Evolutionary conservation across 1,140 invertebrate species (phyloP), one percentile per base, ranked within the genome.

Genomic region (Drosophila micromelanica): DNA sequence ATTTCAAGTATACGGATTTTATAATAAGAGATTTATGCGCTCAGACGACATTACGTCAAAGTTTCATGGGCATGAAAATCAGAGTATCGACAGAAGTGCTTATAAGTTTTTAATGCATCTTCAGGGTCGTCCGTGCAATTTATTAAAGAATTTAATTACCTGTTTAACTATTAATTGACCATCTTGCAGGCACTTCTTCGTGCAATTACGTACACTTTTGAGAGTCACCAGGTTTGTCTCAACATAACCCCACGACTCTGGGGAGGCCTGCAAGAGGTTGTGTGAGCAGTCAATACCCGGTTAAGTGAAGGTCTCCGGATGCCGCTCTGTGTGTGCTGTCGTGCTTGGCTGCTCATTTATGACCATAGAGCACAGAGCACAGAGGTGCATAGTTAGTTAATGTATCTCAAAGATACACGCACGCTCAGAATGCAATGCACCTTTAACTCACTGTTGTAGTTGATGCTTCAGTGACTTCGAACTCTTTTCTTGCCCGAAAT

Each of bases 311-410:
- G 40, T 71, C 56, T 64, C 62, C 43, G 43, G 57, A 65, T 51
- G 62, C 40, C 38, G 46, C 46, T 13, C 46, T 13, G 52, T 43
- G 49, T 37, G 23, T 56, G 49, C 49, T 70, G 82, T 78, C 67
- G 40, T 76, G 81, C 82, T 86, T 86, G 82, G 82, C 54, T 78
- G 79, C 82, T 87, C 84, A 86, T 70, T 87, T 89, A 86, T 86
- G 82, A 86, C 82, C 82, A 86, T 82, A 80, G 60, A 64, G 82
- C 82, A 69, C 77, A 46, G 52, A 12, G 56, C 40, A 32, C 15
- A 60, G 60, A 35, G 32, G 32, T 35, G 7, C 32, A 13, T 13
- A 32, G 42, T 62, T 38, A 62, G 55, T 62, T 65, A 71, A 69
- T 69, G 75, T 78, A 78, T 87, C 75, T 76, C 62, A 56, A 63